These are phyloP conservation scores for Therioaphis trifolii DNA, from an alignment of 2,888 invertebrate species.

Conservation along the genomic window DNA sequence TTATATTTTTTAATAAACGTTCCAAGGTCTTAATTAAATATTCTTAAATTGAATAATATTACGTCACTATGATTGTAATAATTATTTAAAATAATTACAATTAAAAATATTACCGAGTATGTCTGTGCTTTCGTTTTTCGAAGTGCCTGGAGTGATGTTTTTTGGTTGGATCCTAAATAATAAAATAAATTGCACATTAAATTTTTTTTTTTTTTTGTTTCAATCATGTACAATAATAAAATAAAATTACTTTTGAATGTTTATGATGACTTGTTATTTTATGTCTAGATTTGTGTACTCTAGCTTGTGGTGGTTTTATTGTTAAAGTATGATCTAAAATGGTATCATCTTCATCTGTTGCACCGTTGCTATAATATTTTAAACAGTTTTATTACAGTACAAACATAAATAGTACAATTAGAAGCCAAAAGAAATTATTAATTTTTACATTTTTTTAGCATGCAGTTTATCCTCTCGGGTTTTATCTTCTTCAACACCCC, in stretches of 20 bases:
- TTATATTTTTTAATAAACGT: too few relatives aligned
- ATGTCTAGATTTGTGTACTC: conserved; percentile 53
- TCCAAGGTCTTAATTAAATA: too few relatives aligned
- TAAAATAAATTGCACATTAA: conserved; percentile 22
- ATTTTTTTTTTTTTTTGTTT: neutral
- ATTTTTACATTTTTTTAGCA: conserved; percentile 60
- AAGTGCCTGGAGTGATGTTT: conserved; percentile 59
- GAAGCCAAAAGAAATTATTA: conserved; percentile 7
- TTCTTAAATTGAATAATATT: too few relatives aligned
- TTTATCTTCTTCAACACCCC: conserved; percentile 46
- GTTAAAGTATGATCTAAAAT: conserved; percentile 58
- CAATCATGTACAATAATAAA: neutral
- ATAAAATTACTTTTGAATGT: conserved; percentile 53
- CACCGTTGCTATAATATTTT: conserved; percentile 39
- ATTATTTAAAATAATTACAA: neutral
- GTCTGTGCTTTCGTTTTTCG: conserved; percentile 56
- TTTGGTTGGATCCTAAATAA: conserved; percentile 46
- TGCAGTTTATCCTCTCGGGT: conserved; percentile 53
- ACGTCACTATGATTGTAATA: neutral
- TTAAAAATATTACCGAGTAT: conserved; percentile 31
- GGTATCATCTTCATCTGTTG: conserved; percentile 48
- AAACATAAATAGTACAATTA: neutral
- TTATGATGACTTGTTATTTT: conserved; percentile 58
- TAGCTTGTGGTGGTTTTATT: conserved; percentile 60
- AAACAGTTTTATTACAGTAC: neutral